Conservation (phyloP, 2,888 invertebrate genomes). For the Ellobium chinense region DNA sequence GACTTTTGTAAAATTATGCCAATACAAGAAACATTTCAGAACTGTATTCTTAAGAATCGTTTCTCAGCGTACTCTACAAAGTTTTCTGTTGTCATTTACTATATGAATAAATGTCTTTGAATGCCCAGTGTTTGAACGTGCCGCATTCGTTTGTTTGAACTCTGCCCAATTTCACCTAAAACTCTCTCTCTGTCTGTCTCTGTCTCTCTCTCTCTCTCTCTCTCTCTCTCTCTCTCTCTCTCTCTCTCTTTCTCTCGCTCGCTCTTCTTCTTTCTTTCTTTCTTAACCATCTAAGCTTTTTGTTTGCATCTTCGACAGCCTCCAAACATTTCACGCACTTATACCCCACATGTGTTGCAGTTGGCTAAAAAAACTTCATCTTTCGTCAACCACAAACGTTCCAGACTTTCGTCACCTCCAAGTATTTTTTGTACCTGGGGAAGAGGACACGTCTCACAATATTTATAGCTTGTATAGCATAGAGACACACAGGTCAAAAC, state of each 20-base stretch:
- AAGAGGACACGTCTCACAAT: too few relatives aligned
- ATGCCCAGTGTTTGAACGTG: background rate
- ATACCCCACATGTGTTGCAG: too few relatives aligned
- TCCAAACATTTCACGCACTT: too few relatives aligned
- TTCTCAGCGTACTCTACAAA: background rate
- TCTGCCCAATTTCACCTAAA: background rate
- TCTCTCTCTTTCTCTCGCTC: background rate
- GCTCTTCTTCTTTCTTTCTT: background rate
- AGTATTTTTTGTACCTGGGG: too few relatives aligned
- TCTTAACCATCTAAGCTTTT: too few relatives aligned
- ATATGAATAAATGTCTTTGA: background rate
- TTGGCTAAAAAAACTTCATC: background rate
- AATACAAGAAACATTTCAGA: too few relatives aligned
- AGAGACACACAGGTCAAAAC: too few relatives aligned
- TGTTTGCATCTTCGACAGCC: too few relatives aligned
- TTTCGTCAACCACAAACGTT: background rate
- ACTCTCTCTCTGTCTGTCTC: constrained; percentile 4
- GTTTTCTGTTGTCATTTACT: background rate
- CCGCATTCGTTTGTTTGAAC: background rate
- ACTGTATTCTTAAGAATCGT: background rate
- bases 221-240: constrained; percentile 17
- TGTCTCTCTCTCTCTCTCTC: constrained; percentile 25
- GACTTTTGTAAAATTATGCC: too few relatives aligned
- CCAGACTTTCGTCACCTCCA: background rate
- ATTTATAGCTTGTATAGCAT: too few relatives aligned